Conservation (phyloP, 53 echinoderm and acorn worm genomes). For the Actinopyga echinites region DNA sequence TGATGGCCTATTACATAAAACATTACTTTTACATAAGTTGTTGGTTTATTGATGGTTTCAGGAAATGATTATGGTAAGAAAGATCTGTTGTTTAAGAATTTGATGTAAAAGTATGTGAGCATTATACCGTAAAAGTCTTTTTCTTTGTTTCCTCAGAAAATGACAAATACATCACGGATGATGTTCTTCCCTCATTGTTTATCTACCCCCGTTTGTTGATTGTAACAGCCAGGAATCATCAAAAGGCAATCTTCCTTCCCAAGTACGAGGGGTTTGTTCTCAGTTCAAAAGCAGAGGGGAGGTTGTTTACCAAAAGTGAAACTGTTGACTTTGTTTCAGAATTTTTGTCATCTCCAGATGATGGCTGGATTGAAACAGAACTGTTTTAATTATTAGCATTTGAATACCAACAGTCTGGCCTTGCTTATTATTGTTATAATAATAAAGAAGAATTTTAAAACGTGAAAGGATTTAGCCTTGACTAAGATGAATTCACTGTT, state of each 20-base stretch:
- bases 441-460: too few relatives aligned
- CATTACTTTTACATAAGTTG: too few relatives aligned
- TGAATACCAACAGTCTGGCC: too few relatives aligned
- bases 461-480: too few relatives aligned
- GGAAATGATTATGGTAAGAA: too few relatives aligned
- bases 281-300: slow-evolving; percentile 21
- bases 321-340: not conserved
- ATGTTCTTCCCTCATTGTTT: slow-evolving; percentile 77
- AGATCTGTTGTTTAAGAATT: too few relatives aligned
- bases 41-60: too few relatives aligned
- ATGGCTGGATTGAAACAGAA: slow-evolving; percentile 46
- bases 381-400: slow-evolving; percentile 7
- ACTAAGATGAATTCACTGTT: too few relatives aligned
- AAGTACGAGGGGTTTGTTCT: slow-evolving; percentile 52
- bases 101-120: not conserved
- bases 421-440: too few relatives aligned
- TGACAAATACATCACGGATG: slow-evolving; percentile 62
- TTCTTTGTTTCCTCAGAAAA: slow-evolving; percentile 58
- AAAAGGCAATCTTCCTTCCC: slow-evolving; percentile 86
- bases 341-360: slow-evolving; percentile 25
- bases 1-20: too few relatives aligned
- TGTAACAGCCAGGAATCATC: slow-evolving; percentile 70
- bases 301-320: not conserved
- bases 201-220: slow-evolving; percentile 90
- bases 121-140: not conserved